Percentiles rank a stretch among this genome's conserved stretches.
phyloP scores from a whole-genome alignment of 1,140 invertebrate species.

The Dreissena rostriformis region DNA sequence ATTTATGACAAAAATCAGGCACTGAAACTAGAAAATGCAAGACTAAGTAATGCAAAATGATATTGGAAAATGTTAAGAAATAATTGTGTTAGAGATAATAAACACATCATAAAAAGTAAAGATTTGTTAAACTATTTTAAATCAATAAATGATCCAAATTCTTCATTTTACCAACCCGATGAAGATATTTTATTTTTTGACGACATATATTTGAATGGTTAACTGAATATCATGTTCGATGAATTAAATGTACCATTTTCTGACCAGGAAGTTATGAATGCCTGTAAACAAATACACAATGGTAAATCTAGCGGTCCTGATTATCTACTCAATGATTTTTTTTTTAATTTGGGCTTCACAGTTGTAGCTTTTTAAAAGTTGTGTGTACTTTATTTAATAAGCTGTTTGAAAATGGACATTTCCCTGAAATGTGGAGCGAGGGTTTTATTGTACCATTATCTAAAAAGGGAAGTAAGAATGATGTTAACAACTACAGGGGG shows the following conservation, averaged over 20 bases:
- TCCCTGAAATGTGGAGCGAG: not conserved
- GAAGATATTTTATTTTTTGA: conserved; percentile 19
- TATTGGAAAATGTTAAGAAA: conserved; percentile 17
- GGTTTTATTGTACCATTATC: conserved; percentile 19
- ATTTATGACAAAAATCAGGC: conserved; percentile 1
- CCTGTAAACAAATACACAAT: not conserved
- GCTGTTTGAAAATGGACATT: not conserved
- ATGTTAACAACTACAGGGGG: conserved; percentile 6
- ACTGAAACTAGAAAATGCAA: not conserved
- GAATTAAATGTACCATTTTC: not conserved
- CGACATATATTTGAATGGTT: not conserved
- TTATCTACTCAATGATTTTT: not conserved
- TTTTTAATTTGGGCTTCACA: conserved; percentile 1
- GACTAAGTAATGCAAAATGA: conserved; percentile 37
- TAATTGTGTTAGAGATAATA: conserved; percentile 1
- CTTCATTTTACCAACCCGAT: too few relatives aligned
- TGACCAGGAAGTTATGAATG: not conserved
- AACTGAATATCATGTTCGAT: conserved; percentile 12
- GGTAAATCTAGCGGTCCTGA: not conserved
- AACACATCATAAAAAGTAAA: not conserved
- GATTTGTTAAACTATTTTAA: conserved; percentile 9
- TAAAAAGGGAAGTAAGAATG: conserved; percentile 24
- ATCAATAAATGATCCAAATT: conserved; percentile 2
- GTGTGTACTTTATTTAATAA: conserved; percentile 23
- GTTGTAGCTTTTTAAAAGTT: not conserved